Percentiles rank a stretch among this genome's conserved stretches.
These are phyloP conservation scores for Calliopum simillimum DNA, from an alignment of 2,888 invertebrate genomes.

Conservation along the genomic window DNA sequence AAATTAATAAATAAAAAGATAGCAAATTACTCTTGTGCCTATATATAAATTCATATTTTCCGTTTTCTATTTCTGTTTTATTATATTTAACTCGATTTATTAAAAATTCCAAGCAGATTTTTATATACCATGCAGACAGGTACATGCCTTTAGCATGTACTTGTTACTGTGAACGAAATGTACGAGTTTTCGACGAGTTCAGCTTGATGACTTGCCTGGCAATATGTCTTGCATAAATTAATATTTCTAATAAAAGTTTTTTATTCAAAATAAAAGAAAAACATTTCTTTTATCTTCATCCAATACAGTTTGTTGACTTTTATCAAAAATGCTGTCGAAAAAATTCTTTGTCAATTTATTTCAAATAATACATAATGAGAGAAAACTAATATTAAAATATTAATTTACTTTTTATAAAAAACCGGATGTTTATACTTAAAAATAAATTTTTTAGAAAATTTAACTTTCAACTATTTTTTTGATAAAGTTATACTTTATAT, in stretches of 20 bases:
- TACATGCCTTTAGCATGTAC: not conserved
- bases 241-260: not conserved
- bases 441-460: too few relatives aligned
- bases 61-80: not conserved
- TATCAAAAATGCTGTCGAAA: not conserved
- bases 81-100: not conserved
- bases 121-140: not conserved
- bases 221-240: constrained; percentile 17
- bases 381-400: too few relatives aligned
- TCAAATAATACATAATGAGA: too few relatives aligned
- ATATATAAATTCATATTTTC: not conserved
- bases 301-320: not conserved
- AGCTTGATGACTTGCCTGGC: not conserved
- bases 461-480: too few relatives aligned
- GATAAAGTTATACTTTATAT: too few relatives aligned
- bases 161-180: not conserved
- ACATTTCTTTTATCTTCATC: not conserved
- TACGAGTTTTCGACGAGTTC: not conserved
- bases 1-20: not conserved
- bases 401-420: too few relatives aligned
- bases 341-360: not conserved
- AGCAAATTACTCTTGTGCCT: not conserved
- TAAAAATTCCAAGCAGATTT: constrained; percentile 10
- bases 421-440: too few relatives aligned
- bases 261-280: not conserved